phyloP scores from a whole-genome alignment of 1,140 invertebrate genomes.

The Chymomyza costata region DNA sequence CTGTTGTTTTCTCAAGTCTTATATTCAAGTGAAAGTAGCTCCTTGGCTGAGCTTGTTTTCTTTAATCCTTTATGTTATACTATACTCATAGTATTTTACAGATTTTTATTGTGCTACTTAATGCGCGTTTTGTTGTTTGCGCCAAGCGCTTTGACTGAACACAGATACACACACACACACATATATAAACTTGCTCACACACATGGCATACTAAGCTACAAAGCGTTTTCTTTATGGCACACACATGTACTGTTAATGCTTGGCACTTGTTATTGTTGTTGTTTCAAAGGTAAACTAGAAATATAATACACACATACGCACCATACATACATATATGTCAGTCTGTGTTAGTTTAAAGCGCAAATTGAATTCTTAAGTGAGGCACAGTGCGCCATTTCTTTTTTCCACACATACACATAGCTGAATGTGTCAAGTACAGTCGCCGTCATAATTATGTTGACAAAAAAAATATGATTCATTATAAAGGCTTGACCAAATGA shows the following conservation, averaged over 20 bases:
- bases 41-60: no score
- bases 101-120: slow-evolving; percentile 65
- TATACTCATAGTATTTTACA: slow-evolving; percentile 67
- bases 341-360: slow-evolving; percentile 34
- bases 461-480: no score
- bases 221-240: slow-evolving; percentile 47
- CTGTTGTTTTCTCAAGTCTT: no score
- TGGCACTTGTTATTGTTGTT: slow-evolving; percentile 36
- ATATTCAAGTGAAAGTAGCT: no score
- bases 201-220: neutral
- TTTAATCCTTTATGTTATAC: no score
- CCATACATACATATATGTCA: slow-evolving; percentile 3
- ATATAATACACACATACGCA: slow-evolving; percentile 26
- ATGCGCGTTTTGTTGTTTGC: slow-evolving; percentile 60
- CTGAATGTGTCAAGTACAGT: neutral
- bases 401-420: slow-evolving; percentile 5
- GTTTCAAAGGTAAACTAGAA: slow-evolving; percentile 64
- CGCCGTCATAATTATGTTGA: no score
- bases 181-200: slow-evolving; percentile 6
- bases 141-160: slow-evolving; percentile 28
- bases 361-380: slow-evolving; percentile 63
- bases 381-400: slow-evolving; percentile 30
- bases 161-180: slow-evolving; percentile 4
- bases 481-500: no score
- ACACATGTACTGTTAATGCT: slow-evolving; percentile 65